Conservation (phyloP, 2,888 invertebrate species). For the Andrena haemorrhoa region DNA sequence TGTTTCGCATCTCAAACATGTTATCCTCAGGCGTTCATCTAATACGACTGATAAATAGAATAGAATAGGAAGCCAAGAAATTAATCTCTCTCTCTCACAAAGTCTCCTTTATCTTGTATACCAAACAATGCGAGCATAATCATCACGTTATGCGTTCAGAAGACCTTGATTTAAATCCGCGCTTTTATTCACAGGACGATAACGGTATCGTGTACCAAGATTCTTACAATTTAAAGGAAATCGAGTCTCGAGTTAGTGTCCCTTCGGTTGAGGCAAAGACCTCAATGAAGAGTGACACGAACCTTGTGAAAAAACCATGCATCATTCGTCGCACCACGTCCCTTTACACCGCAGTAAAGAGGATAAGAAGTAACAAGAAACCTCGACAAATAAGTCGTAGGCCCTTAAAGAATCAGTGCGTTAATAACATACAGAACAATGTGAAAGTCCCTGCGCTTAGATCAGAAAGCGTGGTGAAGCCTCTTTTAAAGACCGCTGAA, state of each 20-base stretch:
- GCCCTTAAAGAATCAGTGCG: slow-evolving; percentile 71
- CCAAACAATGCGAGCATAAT: slow-evolving; percentile 21
- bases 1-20: background rate
- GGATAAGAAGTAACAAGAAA: slow-evolving; percentile 77
- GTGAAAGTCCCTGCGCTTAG: slow-evolving; percentile 48
- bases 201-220: slow-evolving; percentile 66
- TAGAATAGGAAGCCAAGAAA: slow-evolving; percentile 9
- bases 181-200: slow-evolving; percentile 75
- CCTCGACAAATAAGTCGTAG: slow-evolving; percentile 74
- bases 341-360: slow-evolving; percentile 76
- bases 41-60: background rate
- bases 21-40: background rate
- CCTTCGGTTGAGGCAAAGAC: slow-evolving; percentile 53
- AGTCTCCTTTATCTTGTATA: background rate
- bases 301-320: slow-evolving; percentile 71
- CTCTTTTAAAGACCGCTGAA: slow-evolving; percentile 60
- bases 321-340: slow-evolving; percentile 75
- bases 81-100: slow-evolving; percentile 61
- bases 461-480: slow-evolving; percentile 58
- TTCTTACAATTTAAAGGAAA: slow-evolving; percentile 69
- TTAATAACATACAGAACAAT: slow-evolving; percentile 57
- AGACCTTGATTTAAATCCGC: slow-evolving; percentile 38
- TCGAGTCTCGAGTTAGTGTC: slow-evolving; percentile 67
- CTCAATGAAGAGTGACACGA: slow-evolving; percentile 69
- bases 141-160: background rate